phyloP scores from a whole-genome alignment of 2,113 vertebrate genomes.

The Stercorarius parasiticus region DNA sequence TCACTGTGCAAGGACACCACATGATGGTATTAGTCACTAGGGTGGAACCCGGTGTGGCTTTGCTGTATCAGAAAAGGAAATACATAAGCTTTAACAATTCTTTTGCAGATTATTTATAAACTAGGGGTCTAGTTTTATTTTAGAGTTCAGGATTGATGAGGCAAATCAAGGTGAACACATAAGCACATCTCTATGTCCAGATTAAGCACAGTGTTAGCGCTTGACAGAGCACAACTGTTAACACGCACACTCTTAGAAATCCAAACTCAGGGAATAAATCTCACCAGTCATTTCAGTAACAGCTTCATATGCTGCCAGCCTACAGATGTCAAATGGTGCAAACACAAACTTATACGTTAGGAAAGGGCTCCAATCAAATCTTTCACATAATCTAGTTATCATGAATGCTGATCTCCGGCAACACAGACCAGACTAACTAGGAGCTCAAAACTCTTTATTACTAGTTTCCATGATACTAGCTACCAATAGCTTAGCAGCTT shows the following conservation, averaged over 20 bases:
- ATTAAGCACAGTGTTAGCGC: not conserved
- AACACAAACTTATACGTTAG: not conserved
- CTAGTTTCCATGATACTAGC: not conserved
- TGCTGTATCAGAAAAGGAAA: not conserved
- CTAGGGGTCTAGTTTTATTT: not conserved
- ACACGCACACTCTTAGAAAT: not conserved
- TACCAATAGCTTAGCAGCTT: not conserved
- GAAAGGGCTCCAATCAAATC: not conserved
- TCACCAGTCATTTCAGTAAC: not conserved
- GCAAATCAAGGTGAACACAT: not conserved
- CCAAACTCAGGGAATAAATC: not conserved
- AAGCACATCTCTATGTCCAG: not conserved
- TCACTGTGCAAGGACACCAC: not conserved
- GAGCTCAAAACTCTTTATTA: not conserved
- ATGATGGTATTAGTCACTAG: not conserved
- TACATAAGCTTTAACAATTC: not conserved
- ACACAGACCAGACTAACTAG: not conserved
- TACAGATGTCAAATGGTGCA: not conserved
- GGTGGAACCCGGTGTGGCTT: not conserved
- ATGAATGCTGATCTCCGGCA: not conserved
- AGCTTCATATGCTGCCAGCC: not conserved
- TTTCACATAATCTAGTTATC: not conserved
- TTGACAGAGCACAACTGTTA: not conserved
- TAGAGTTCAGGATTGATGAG: not conserved
- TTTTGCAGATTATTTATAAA: not conserved